A percentile compares a stretch with the other conserved stretches of the same genome.
Conservation (phyloP, 2,797 vertebrate genomes). For the Anableps anableps region DNA sequence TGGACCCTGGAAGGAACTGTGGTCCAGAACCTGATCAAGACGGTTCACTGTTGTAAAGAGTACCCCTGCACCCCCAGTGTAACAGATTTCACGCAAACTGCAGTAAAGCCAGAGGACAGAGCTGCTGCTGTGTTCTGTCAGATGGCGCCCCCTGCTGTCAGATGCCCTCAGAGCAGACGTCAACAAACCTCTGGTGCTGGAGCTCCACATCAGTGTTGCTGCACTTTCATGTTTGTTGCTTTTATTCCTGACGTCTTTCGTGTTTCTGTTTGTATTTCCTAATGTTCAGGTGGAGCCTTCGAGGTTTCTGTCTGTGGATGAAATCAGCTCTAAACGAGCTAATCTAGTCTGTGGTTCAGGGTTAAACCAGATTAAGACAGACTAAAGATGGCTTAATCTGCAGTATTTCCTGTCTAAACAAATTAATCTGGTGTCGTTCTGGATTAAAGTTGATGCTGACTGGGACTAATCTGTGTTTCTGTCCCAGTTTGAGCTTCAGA, state of each 20-base stretch:
- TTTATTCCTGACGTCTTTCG: too few species aligned
- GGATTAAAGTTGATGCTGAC: too few species aligned
- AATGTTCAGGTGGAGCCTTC: background rate
- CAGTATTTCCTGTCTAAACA: background rate
- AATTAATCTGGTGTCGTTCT: background rate
- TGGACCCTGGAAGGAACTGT: background rate
- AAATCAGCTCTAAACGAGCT: background rate
- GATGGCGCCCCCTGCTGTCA: background rate
- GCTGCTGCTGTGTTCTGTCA: too few species aligned
- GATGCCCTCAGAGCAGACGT: too few species aligned
- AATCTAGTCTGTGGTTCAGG: background rate
- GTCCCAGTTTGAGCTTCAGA: conserved; percentile 34
- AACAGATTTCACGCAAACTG: background rate
- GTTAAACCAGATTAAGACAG: background rate
- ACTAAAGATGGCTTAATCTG: background rate
- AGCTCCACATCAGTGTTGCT: too few species aligned
- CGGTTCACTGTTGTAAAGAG: too few species aligned
- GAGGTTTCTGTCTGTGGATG: too few species aligned
- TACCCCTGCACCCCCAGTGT: too few species aligned
- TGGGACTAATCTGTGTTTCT: conserved; percentile 1
- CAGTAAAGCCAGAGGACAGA: too few species aligned
- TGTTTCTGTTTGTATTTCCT: background rate
- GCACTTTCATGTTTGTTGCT: background rate
- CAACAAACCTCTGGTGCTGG: too few species aligned
- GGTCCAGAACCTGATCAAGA: background rate